Conservation (phyloP, 2,888 invertebrate genomes). For the Lucinisca nassula region DNA sequence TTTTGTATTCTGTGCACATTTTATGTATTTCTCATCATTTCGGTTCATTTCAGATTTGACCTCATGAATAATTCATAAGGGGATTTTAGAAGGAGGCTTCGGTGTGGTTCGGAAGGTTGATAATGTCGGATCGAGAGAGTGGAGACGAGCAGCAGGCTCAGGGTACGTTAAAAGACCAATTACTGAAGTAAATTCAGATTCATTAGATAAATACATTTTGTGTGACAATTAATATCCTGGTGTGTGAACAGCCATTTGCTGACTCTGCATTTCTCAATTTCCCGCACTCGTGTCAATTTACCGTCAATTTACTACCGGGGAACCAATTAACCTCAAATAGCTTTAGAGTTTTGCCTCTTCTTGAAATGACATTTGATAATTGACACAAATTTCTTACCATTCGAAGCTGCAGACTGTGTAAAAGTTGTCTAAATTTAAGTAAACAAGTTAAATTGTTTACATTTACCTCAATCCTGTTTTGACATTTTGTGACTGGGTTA, state of each 20-base stretch:
- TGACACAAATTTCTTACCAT: neutral
- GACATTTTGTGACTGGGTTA: neutral
- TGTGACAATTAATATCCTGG: neutral
- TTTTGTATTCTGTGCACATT: no score
- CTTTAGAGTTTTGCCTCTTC: neutral
- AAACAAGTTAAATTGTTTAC: neutral
- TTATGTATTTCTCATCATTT: neutral
- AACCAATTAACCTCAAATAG: neutral
- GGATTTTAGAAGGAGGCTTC: slow-evolving; percentile 85
- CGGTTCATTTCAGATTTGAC: slow-evolving; percentile 56
- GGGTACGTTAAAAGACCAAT: slow-evolving; percentile 77
- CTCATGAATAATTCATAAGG: slow-evolving; percentile 86
- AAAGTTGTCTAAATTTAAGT: neutral
- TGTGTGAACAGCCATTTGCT: slow-evolving; percentile 43
- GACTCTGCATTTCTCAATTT: slow-evolving; percentile 59
- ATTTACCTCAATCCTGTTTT: neutral
- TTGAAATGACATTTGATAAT: neutral
- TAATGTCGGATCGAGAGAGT: slow-evolving; percentile 88
- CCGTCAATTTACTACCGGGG: slow-evolving; percentile 65
- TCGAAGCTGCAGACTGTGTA: neutral
- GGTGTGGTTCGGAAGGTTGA: slow-evolving; percentile 86
- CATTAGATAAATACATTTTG: no score
- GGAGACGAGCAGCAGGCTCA: slow-evolving; percentile 88
- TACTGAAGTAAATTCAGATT: no score
- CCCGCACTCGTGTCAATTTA: slow-evolving; percentile 68